Conservation (phyloP, 2,113 vertebrate genomes). For the Pollimyrus isidori region DNA sequence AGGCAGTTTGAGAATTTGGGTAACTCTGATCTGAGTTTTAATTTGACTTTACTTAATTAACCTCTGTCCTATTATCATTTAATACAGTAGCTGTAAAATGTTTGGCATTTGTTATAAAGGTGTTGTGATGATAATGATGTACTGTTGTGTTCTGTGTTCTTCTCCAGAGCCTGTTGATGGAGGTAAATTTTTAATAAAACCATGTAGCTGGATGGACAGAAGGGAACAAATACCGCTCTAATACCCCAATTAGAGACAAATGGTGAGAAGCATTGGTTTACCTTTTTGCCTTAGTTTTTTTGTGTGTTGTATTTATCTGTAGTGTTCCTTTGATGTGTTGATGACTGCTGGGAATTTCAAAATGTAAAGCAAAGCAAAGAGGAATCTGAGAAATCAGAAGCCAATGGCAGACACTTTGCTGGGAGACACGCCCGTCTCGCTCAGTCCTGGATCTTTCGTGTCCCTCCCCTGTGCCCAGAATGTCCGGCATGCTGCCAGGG, state of each 20-base stretch:
- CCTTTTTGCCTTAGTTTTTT: not conserved
- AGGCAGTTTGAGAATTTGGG: not conserved
- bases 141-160: not conserved
- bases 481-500: slow-evolving; percentile 83
- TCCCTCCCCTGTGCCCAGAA: slow-evolving; percentile 47
- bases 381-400: not conserved
- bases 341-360: not conserved
- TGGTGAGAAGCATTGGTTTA: slow-evolving; percentile 23
- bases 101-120: not conserved
- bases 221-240: slow-evolving; percentile 18
- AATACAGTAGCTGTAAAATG: not conserved
- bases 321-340: not conserved
- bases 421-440: not conserved
- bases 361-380: not conserved
- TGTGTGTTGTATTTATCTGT: not conserved
- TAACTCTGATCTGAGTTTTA: not conserved
- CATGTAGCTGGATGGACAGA: slow-evolving; percentile 12
- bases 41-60: not conserved
- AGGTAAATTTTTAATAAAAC: not conserved
- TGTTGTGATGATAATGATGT: not conserved
- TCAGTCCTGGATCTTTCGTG: not conserved
- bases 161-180: slow-evolving; percentile 17
- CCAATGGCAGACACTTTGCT: not conserved
- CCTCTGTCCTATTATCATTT: not conserved
- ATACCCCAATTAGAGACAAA: slow-evolving; percentile 18